Percentiles rank a stretch among this genome's conserved stretches.
phyloP scores from a whole-genome alignment of 2,113 vertebrate species.

The Pseudonaja textilis region DNA sequence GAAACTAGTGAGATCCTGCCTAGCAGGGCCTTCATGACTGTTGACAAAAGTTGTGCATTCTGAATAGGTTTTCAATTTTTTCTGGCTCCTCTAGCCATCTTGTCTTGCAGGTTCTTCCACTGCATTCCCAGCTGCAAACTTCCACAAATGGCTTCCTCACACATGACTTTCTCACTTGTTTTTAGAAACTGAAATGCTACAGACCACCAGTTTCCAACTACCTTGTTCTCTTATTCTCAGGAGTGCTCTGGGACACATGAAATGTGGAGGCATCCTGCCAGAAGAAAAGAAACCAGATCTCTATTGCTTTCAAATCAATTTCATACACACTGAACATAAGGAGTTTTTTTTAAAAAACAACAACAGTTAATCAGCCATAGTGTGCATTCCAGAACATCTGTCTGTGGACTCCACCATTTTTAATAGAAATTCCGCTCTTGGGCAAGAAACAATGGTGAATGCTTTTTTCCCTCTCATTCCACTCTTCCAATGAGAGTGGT shows the following conservation, averaged over 20 bases:
- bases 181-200: not conserved
- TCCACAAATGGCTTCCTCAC: not conserved
- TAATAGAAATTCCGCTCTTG: not conserved
- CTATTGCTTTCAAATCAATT: not conserved
- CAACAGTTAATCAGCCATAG: not conserved
- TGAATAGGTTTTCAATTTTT: not conserved
- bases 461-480: not conserved
- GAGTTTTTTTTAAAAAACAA: not conserved
- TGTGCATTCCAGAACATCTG: not conserved
- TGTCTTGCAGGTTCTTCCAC: not conserved
- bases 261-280: not conserved
- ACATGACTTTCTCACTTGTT: not conserved
- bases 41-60: not conserved
- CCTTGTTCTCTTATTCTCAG: not conserved
- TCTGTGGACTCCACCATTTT: not conserved
- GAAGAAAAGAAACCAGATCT: not conserved
- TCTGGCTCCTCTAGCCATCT: not conserved
- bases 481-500: not conserved
- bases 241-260: not conserved
- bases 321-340: not conserved
- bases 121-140: not conserved
- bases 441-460: not conserved
- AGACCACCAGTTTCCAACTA: not conserved
- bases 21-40: not conserved
- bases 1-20: not conserved